phyloP scores from a whole-genome alignment of 2,113 vertebrate genomes.

The Edolisoma coerulescens region DNA sequence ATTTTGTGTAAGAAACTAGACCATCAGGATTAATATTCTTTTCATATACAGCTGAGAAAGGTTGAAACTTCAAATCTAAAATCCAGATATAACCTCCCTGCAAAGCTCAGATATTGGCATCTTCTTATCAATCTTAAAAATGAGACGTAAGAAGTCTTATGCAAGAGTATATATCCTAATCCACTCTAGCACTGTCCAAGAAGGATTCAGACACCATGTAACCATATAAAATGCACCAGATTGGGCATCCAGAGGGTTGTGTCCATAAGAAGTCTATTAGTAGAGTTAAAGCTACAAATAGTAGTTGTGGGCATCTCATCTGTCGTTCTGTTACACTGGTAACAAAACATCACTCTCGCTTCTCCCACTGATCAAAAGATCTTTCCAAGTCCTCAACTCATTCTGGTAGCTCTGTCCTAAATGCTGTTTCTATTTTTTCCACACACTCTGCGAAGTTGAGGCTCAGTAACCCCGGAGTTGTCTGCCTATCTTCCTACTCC shows the following conservation, averaged over 20 bases:
- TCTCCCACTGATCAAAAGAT: neutral
- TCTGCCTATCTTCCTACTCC: neutral
- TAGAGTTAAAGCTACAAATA: neutral
- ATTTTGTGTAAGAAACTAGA: constrained; percentile 13
- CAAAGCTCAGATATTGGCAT: neutral
- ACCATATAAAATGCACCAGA: neutral
- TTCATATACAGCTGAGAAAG: neutral
- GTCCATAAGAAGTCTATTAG: neutral
- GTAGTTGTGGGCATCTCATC: neutral
- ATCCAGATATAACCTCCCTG: neutral
- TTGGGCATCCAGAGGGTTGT: neutral
- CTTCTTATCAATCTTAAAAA: neutral
- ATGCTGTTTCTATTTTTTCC: neutral
- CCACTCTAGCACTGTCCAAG: neutral
- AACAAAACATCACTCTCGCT: neutral
- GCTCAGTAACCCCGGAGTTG: neutral
- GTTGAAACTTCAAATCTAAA: constrained; percentile 27
- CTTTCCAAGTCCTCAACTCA: neutral
- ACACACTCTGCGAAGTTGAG: neutral
- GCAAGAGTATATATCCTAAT: neutral
- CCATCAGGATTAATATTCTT: neutral
- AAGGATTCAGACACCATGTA: neutral
- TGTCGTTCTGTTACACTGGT: neutral
- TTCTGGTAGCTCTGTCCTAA: neutral
- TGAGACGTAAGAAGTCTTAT: neutral